Percentiles rank a stretch among this genome's conserved stretches.
Conservation (phyloP, 2,797 vertebrate species). For the Ambastaia sidthimunki region DNA sequence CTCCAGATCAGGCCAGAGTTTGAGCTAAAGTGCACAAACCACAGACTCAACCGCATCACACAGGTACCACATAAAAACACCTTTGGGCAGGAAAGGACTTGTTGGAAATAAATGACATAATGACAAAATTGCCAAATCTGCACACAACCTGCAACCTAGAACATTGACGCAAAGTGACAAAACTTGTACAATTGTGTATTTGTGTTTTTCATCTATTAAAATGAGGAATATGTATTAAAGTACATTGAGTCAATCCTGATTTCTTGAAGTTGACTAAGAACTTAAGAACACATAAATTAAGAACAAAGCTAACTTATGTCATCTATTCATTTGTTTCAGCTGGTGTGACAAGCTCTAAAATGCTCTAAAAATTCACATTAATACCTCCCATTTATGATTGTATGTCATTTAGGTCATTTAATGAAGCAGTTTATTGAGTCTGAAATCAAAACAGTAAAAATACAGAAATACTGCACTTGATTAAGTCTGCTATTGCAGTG, state of each 20-base stretch:
- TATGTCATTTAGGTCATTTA: neutral
- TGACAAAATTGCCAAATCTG: neutral
- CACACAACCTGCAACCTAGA: neutral
- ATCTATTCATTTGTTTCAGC: too few relatives aligned
- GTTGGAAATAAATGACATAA: neutral
- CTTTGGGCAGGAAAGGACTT: neutral
- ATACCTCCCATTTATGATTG: too few relatives aligned
- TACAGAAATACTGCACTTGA: conserved; percentile 2
- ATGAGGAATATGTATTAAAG: too few relatives aligned
- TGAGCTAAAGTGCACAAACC: conserved; percentile 76
- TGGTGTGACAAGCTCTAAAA: too few relatives aligned
- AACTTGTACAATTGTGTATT: too few relatives aligned
- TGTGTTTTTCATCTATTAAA: too few relatives aligned
- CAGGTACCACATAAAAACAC: conserved; percentile 65
- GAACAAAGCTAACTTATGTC: too few relatives aligned
- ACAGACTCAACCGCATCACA: conserved; percentile 77
- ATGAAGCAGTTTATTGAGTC: neutral
- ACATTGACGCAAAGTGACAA: too few relatives aligned
- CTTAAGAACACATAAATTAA: too few relatives aligned
- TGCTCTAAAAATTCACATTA: too few relatives aligned
- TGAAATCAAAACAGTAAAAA: neutral
- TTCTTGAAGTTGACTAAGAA: too few relatives aligned
- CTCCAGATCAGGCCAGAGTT: conserved; percentile 82
- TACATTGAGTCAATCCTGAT: too few relatives aligned
- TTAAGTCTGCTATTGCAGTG: neutral